Base-by-base conservation (phyloP, 2,797 vertebrate genomes). In the Orestias chungarensis region DNA sequence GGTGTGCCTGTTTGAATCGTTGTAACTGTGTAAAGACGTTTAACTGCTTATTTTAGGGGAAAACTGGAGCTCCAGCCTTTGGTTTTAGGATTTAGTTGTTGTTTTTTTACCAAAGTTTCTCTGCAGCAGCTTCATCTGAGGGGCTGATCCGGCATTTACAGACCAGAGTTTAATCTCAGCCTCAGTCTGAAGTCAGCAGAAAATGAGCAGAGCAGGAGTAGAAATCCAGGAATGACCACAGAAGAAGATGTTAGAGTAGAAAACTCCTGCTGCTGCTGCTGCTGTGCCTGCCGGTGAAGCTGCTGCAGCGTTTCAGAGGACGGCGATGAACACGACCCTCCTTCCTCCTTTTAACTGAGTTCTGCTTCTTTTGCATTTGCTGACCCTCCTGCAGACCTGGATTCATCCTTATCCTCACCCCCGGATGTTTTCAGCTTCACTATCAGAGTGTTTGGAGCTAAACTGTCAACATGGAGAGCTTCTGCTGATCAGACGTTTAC, bases 291-390 rank as follows among this genome's bases (percentile, higher is more conserved):
- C 54, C 67, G 74, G 64, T 25, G 67, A 49, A 18, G 44, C 46
- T 52, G 44, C 44, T 43, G 25, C 25, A 23, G 31, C 1, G 0
- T 9, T 4, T 6, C 18, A 1, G 4, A 17, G 17, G 18, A 18
- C 29, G 14, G 27, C 4, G 12, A 17, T 38, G 18, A 33, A 1
- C 9, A 1, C 14, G 4, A 54, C 10, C n/a, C 35, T 8, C 31
- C 23, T 17, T 27, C 40, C 18, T 25, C 42, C 33, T 20, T 64
- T 25, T 27, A 64, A 11, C 35, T 52, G n/a, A 55, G 25, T 57
- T 76, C 64, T 77, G 47, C 76, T 62, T 70, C 70, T 64, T 70
- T 78, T 43, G 64, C 86, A 82, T 86, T 86, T 81, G 78, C 75
- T 40, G 72, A 75, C 64, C 20, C 4, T 79, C 62, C 76, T 83